phyloP scores from a whole-genome alignment of 2,888 invertebrate genomes.

The Coenonympha arcania region DNA sequence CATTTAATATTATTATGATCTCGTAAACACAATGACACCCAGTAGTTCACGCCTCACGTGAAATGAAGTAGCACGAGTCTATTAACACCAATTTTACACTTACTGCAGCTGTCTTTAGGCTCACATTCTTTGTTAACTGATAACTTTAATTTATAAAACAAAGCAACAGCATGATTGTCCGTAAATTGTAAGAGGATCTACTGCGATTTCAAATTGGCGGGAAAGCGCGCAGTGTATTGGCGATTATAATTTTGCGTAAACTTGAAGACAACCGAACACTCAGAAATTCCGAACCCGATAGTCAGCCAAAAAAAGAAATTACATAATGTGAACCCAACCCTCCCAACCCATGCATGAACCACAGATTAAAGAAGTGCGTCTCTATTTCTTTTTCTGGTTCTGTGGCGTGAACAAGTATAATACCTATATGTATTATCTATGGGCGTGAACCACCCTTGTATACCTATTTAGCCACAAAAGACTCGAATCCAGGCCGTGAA shows the following conservation, averaged over 20 bases:
- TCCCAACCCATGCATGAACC: too few species aligned
- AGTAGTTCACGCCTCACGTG: neutral
- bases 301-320: neutral
- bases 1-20: neutral
- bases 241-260: neutral
- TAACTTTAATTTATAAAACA: neutral
- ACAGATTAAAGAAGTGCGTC: too few species aligned
- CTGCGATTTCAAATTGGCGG: neutral
- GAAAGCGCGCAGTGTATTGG: neutral
- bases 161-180: neutral
- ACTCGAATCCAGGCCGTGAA: too few species aligned
- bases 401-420: too few species aligned
- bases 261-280: neutral
- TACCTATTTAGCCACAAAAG: too few species aligned
- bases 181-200: neutral
- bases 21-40: neutral
- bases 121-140: neutral
- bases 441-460: too few species aligned
- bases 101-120: constrained; percentile 1
- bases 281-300: neutral
- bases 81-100: constrained; percentile 7
- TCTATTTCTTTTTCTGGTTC: too few species aligned
- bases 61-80: neutral
- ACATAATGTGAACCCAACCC: neutral
- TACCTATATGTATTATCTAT: too few species aligned